These are phyloP conservation scores for Mnemiopsis leidyi DNA, from an alignment of 37 sponge, comb jelly and placozoan genomes.

Conservation along the genomic window DNA sequence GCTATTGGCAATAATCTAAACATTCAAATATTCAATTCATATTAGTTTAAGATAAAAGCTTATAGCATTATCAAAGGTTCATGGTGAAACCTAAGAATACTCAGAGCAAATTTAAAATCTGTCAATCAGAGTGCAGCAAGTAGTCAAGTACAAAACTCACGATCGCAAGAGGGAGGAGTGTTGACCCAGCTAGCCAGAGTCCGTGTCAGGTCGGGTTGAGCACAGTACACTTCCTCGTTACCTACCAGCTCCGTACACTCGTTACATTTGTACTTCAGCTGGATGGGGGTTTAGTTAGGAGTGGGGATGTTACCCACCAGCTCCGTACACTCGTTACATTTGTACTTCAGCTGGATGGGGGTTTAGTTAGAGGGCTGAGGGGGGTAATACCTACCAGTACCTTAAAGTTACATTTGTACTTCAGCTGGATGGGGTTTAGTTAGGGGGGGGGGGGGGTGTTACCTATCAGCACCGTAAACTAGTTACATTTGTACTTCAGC, in stretches of 20 bases:
- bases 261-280: conserved; percentile 15
- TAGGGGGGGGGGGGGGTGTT: too few relatives aligned
- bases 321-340: background rate
- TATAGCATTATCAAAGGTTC: too few relatives aligned
- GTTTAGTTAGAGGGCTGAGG: too few relatives aligned
- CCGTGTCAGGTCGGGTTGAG: background rate
- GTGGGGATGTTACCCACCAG: background rate
- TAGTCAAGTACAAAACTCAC: background rate
- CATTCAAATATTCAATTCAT: too few relatives aligned
- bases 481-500: conserved; percentile 13
- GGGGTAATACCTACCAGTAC: background rate
- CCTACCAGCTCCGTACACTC: background rate
- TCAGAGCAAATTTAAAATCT: too few relatives aligned
- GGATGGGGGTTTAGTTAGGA: too few relatives aligned
- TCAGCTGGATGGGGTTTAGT: too few relatives aligned
- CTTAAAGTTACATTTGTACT: background rate
- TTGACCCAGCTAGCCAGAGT: background rate
- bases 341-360: conserved; percentile 39
- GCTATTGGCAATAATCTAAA: too few relatives aligned
- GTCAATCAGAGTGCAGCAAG: too few relatives aligned
- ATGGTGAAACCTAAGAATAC: too few relatives aligned
- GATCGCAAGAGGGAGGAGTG: background rate
- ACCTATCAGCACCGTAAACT: background rate
- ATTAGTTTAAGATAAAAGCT: too few relatives aligned
- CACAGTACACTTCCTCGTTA: background rate